Conservation (phyloP, 2,797 vertebrate genomes). For the Benthosema pterotum region DNA sequence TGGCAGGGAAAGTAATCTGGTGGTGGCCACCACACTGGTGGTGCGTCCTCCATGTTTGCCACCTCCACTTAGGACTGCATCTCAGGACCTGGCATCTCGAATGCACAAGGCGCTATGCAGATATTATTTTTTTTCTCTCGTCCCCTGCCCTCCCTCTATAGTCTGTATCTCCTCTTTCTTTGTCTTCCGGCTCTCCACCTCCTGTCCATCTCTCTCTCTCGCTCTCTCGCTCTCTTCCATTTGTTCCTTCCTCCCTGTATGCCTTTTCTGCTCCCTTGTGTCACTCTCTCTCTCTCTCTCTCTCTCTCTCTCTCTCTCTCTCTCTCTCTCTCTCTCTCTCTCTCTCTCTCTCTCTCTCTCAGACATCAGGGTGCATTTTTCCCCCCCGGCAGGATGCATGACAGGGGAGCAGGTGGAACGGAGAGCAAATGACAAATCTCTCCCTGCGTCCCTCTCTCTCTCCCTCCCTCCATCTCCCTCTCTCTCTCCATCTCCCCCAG, state of each 20-base stretch:
- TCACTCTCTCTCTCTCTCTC: background rate
- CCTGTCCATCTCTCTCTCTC: constrained; percentile 31
- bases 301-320: constrained; percentile 7
- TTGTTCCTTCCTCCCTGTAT: constrained; percentile 33
- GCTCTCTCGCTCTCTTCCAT: constrained; percentile 40
- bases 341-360: constrained; percentile 47
- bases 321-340: constrained; percentile 33
- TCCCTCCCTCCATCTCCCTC: background rate
- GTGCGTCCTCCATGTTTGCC: constrained; percentile 79
- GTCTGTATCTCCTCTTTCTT: constrained; percentile 20
- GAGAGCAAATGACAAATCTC: constrained; percentile 78
- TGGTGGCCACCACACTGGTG: constrained; percentile 70
- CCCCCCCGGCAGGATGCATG: constrained; percentile 65
- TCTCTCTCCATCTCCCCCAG: constrained; percentile 41
- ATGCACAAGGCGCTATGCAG: constrained; percentile 64
- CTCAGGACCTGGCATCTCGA: constrained; percentile 64
- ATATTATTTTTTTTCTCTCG: constrained; percentile 65
- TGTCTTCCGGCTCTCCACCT: constrained; percentile 43
- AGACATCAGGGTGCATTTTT: constrained; percentile 62
- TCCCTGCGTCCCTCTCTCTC: constrained; percentile 37
- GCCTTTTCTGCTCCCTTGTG: constrained; percentile 14
- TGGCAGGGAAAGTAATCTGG: constrained; percentile 84
- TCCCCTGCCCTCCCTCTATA: constrained; percentile 14
- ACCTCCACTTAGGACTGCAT: constrained; percentile 70
- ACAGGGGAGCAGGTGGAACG: constrained; percentile 80